phyloP scores from a whole-genome alignment of 2,113 vertebrate species.

The Xenopus laevis region DNA sequence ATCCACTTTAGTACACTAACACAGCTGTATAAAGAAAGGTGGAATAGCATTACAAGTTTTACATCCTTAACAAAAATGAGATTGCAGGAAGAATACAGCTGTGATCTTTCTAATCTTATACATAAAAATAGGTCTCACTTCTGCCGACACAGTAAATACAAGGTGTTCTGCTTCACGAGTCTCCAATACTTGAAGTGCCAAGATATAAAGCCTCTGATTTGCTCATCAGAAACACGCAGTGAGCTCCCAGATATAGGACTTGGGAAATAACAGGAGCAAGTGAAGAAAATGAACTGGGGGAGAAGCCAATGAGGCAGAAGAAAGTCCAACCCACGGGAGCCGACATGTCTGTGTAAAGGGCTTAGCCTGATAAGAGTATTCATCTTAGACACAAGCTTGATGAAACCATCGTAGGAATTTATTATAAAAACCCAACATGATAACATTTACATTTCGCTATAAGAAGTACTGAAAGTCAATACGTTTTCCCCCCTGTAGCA shows the following conservation, averaged over 20 bases:
- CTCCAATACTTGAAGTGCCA: neutral
- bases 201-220: slow-evolving; percentile 1
- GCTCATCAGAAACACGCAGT: neutral
- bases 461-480: too few relatives aligned
- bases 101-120: too few relatives aligned
- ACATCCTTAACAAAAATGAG: too few relatives aligned
- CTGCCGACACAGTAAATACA: neutral
- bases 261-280: slow-evolving; percentile 6
- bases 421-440: neutral
- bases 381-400: neutral
- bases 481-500: too few relatives aligned
- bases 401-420: neutral
- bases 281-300: neutral
- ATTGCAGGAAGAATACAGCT: too few relatives aligned
- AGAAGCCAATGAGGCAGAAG: slow-evolving; percentile 9
- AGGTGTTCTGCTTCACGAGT: neutral
- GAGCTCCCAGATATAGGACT: neutral
- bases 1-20: too few relatives aligned
- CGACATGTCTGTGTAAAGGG: neutral
- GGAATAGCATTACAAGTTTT: too few relatives aligned
- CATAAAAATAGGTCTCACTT: too few relatives aligned
- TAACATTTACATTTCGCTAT: too few relatives aligned
- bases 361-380: slow-evolving; percentile 1
- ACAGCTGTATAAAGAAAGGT: too few relatives aligned
- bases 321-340: neutral